phyloP scores from a whole-genome alignment of 35 echinoderm and acorn worm species.

The Strongylocentrotus purpuratus region DNA sequence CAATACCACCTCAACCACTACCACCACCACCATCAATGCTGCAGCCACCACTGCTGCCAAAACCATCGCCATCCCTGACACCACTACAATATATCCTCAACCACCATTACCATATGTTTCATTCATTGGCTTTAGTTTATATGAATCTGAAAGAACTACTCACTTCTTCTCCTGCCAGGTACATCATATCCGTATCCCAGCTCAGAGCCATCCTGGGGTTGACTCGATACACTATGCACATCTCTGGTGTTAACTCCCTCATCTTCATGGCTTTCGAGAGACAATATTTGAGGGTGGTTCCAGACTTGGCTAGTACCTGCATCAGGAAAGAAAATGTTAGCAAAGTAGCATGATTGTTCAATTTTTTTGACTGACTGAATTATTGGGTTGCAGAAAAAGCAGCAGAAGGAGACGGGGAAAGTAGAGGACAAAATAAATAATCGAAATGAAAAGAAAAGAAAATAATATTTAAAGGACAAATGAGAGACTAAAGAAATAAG shows the following conservation, averaged over 20 bases:
- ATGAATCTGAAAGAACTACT: not conserved
- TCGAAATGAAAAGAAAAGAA: not conserved
- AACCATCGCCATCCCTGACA: too few relatives aligned
- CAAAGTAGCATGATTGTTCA: not conserved
- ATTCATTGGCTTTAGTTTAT: not conserved
- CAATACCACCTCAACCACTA: too few relatives aligned
- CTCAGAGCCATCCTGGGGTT: constrained; percentile 61
- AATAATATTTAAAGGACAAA: too few relatives aligned
- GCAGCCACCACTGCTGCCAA: too few relatives aligned
- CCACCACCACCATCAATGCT: too few relatives aligned
- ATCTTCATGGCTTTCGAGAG: constrained; percentile 95
- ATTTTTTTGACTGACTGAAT: too few relatives aligned
- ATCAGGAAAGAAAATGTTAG: not conserved
- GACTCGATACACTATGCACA: constrained; percentile 87
- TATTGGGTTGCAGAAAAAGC: too few relatives aligned
- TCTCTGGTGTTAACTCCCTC: constrained; percentile 83
- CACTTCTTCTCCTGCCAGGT: constrained; percentile 89
- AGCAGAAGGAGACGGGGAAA: too few relatives aligned
- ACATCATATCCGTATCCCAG: constrained; percentile 99
- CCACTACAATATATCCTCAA: too few relatives aligned
- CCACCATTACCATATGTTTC: too few relatives aligned
- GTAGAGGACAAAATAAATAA: not conserved
- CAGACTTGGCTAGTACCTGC: constrained; percentile 89
- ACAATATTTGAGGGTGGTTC: constrained; percentile 73
- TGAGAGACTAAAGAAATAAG: not conserved